phyloP scores from a whole-genome alignment of 2,888 invertebrate genomes.

The Acronicta psi region DNA sequence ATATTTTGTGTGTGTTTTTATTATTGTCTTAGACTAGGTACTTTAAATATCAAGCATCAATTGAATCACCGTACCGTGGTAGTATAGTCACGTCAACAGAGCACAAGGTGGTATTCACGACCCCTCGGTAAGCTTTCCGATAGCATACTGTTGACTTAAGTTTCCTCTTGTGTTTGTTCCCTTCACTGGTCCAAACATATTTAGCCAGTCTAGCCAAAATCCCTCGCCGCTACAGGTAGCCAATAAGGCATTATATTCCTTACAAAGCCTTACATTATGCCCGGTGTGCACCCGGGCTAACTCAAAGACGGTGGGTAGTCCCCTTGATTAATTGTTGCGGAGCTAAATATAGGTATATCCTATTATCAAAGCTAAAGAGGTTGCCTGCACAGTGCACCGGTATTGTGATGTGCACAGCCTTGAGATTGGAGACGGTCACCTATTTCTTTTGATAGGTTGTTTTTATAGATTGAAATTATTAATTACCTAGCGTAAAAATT shows the following conservation, averaged over 20 bases:
- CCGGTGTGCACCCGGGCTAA: constrained; percentile 17
- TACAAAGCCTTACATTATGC: constrained; percentile 24
- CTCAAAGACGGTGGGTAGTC: constrained; percentile 36
- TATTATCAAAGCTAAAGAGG: constrained; percentile 29
- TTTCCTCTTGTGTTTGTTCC: not conserved
- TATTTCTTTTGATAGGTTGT: too few relatives aligned
- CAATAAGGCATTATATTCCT: constrained; percentile 24
- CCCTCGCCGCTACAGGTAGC: constrained; percentile 20
- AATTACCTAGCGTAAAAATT: too few relatives aligned
- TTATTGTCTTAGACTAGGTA: too few relatives aligned
- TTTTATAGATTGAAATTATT: too few relatives aligned
- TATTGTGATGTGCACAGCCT: constrained; percentile 17
- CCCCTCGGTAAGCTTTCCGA: not conserved
- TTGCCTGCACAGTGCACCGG: constrained; percentile 9
- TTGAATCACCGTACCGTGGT: too few relatives aligned
- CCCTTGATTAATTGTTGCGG: constrained; percentile 52
- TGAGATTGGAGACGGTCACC: not conserved
- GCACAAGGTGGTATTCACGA: not conserved
- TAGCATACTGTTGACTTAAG: not conserved
- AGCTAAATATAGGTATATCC: constrained; percentile 22
- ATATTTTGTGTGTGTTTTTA: too few relatives aligned
- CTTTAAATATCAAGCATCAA: too few relatives aligned
- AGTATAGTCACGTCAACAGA: not conserved
- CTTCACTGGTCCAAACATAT: not conserved
- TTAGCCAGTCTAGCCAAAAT: not conserved